Base-by-base conservation (phyloP, 2,888 invertebrate species). In the Pammene aurita region DNA sequence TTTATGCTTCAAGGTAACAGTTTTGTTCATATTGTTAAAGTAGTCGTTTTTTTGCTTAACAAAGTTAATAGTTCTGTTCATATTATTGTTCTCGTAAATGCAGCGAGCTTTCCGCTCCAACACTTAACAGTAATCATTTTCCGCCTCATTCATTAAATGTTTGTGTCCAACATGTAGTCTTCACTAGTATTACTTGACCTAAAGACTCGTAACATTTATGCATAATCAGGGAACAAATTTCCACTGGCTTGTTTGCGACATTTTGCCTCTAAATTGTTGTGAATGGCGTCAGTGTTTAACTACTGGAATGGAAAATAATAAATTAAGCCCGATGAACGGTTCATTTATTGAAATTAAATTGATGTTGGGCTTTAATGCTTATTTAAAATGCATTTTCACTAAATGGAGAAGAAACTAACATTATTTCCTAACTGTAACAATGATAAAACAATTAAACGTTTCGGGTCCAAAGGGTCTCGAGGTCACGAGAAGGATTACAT, bases 331-430 rank as follows among this genome's bases (percentile, higher is more conserved):
- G 16, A 48, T 6, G 14, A 38, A 50, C 48, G 48, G 50, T 13
- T 60, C 13, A 61, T 50, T 61, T 61, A 61, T 11, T 38, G 50
- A 50, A 18, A 13, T 38, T 38, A 58, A 10, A 58, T 42, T 34
- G 35, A 48, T 38, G 13, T 6, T 34, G 35, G 11, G 61, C 13
- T 48, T 61, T 48, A 38, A 7, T 35, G 50, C 60, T 44, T 34
- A 35, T 16, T 48, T 35, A 14, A 60, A 35, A 35, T 9, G 38
- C 7, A 5, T 38, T 9, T 38, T 26, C 26, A 26, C 26, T 26
- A 26, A 26, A 26, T 1, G 26, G 26, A 26, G 26, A 4, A 26
- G 4, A 26, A 38, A 38, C 9, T 38, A 38, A 9, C 38, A 34
- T 60, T 61, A 16, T 42, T 10, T 11, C 42, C 7, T 9, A 38